Conservation (phyloP, 2,113 vertebrate genomes). For the Python bivittatus region DNA sequence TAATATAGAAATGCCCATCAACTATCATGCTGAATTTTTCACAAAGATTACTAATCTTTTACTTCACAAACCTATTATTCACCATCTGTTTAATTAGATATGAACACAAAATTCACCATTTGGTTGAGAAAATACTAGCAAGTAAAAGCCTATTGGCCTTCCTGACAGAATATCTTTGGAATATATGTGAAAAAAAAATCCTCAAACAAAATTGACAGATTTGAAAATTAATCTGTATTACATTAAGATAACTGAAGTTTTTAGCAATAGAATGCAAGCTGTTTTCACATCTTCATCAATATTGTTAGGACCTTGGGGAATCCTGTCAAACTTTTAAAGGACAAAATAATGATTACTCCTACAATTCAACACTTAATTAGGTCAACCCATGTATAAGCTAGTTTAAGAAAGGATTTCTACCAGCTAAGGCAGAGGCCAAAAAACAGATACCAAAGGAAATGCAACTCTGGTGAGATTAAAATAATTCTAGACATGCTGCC, state of each 20-base stretch:
- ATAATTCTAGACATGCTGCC: neutral
- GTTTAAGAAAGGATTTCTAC: neutral
- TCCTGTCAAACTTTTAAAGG: neutral
- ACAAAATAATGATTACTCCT: neutral
- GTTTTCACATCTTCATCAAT: neutral
- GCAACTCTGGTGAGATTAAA: neutral
- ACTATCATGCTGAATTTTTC: neutral
- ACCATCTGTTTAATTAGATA: neutral
- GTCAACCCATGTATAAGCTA: neutral
- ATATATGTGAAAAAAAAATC: neutral
- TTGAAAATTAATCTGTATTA: neutral
- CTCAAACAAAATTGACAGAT: constrained; percentile 4
- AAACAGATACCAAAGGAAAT: no score
- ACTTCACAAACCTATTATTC: neutral
- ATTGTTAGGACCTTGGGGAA: neutral
- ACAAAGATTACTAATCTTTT: neutral
- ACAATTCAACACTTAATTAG: neutral
- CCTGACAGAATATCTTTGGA: neutral
- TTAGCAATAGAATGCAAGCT: neutral
- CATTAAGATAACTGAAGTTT: constrained; percentile 11
- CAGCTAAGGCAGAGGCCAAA: neutral
- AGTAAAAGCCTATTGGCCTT: neutral
- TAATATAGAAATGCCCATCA: constrained; percentile 3
- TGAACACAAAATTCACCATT: neutral
- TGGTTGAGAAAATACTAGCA: neutral